Evolutionary conservation across 2,797 vertebrate genomes (phyloP).

Genomic region (Enteromius fasciolatus): DNA sequence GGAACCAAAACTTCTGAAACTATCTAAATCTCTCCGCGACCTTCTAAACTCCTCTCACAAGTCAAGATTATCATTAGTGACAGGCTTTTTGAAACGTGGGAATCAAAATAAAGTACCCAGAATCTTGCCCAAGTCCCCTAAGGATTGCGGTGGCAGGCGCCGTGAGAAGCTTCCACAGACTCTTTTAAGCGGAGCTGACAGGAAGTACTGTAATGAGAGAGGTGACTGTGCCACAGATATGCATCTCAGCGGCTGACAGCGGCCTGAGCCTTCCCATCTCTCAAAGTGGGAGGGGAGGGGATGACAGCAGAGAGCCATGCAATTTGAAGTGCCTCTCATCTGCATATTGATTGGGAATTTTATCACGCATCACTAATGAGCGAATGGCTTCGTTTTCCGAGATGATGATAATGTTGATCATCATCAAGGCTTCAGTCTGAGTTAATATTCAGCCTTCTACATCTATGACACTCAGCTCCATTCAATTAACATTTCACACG

Average conservation of each 20-base stretch:
- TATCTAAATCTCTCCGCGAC: neutral
- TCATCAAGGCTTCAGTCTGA: slow-evolving; percentile 69
- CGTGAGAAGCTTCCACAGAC: slow-evolving; percentile 28
- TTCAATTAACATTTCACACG: slow-evolving; percentile 66
- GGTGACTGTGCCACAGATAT: slow-evolving; percentile 42
- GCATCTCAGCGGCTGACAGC: slow-evolving; percentile 41
- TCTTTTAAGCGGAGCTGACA: slow-evolving; percentile 55
- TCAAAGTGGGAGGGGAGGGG: slow-evolving; percentile 39
- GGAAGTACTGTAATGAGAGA: slow-evolving; percentile 47
- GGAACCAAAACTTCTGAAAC: slow-evolving; percentile 22
- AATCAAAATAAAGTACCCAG: slow-evolving; percentile 43
- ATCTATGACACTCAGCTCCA: slow-evolving; percentile 63
- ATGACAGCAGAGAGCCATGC: slow-evolving; percentile 65
- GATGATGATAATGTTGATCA: slow-evolving; percentile 73
- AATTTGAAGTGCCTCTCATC: slow-evolving; percentile 74
- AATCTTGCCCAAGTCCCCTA: slow-evolving; percentile 42
- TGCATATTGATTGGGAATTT: slow-evolving; percentile 81
- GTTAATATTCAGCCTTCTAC: slow-evolving; percentile 63
- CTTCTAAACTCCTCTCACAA: slow-evolving; percentile 34
- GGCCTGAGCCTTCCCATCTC: slow-evolving; percentile 43
- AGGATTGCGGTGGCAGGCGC: slow-evolving; percentile 39
- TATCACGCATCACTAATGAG: slow-evolving; percentile 78
- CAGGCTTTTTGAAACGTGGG: slow-evolving; percentile 42
- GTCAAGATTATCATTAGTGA: slow-evolving; percentile 34
- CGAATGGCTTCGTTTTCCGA: slow-evolving; percentile 60